These are phyloP conservation scores for Listronotus bonariensis DNA, from an alignment of 1,140 invertebrate genomes.

Conservation along the genomic window DNA sequence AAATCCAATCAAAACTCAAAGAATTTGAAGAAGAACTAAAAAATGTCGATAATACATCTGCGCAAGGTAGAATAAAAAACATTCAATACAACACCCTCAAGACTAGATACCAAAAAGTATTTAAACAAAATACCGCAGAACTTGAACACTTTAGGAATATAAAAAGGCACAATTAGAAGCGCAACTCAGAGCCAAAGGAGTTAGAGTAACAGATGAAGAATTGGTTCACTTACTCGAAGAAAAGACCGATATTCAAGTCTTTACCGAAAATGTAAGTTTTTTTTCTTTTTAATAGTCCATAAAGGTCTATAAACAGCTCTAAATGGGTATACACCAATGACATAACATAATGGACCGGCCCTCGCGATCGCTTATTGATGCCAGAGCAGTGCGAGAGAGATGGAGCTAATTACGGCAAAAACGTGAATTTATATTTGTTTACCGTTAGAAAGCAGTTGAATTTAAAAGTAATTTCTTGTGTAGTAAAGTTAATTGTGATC, in stretches of 20 bases:
- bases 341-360: no score
- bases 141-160: constrained; percentile 42
- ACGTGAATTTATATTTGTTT: no score
- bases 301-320: no score
- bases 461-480: no score
- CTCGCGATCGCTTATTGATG: no score
- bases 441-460: no score
- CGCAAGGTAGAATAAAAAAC: constrained; percentile 45
- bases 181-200: constrained; percentile 44
- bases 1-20: constrained; percentile 26
- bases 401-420: no score
- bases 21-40: constrained; percentile 13
- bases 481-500: no score
- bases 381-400: no score
- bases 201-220: constrained; percentile 44
- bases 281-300: no score
- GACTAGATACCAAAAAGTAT: constrained; percentile 41
- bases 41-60: constrained; percentile 27
- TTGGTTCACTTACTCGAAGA: constrained; percentile 39
- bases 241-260: constrained; percentile 43
- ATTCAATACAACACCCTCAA: constrained; percentile 48
- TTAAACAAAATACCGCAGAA: constrained; percentile 38
- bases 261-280: constrained; percentile 49
- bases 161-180: constrained; percentile 39
- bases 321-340: no score